A percentile compares a stretch with the other conserved stretches of the same genome.
Conservation (phyloP, 1,140 invertebrate species). For the Plectrocnemia conspersa region DNA sequence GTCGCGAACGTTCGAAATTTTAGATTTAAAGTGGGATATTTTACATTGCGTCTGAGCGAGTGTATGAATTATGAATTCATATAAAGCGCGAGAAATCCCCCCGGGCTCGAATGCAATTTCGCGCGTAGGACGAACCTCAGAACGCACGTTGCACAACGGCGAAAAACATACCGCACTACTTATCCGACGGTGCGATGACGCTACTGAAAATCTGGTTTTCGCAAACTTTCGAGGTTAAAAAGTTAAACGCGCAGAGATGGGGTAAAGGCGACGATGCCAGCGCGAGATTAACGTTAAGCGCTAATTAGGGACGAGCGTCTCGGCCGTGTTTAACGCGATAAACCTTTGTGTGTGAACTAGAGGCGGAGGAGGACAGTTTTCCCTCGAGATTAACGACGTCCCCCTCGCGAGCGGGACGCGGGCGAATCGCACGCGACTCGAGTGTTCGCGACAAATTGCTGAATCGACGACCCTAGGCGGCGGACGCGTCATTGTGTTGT, state of each 20-base stretch:
- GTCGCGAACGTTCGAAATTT: too few species aligned
- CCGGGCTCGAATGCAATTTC: too few species aligned
- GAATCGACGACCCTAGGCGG: neutral
- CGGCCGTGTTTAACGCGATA: neutral
- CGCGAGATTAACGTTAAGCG: neutral
- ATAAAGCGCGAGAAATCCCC: too few species aligned
- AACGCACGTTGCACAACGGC: too few species aligned
- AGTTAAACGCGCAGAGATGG: neutral
- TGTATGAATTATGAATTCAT: too few species aligned
- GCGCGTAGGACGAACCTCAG: too few species aligned
- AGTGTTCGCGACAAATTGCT: neutral
- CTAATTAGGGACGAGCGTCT: neutral
- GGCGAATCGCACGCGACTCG: neutral
- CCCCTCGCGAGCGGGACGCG: neutral
- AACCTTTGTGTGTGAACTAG: neutral
- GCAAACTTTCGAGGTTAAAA: too few species aligned
- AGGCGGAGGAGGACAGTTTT: neutral
- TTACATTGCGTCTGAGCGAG: too few species aligned
- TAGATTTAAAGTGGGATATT: too few species aligned
- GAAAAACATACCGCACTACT: too few species aligned
- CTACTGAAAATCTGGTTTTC: too few species aligned
- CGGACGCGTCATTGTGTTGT: constrained; percentile 7
- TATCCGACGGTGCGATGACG: too few species aligned
- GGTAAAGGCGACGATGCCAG: neutral
- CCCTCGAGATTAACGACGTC: neutral